Base-by-base conservation (phyloP, 2,797 vertebrate genomes). In the Bradypodion pumilum region DNA sequence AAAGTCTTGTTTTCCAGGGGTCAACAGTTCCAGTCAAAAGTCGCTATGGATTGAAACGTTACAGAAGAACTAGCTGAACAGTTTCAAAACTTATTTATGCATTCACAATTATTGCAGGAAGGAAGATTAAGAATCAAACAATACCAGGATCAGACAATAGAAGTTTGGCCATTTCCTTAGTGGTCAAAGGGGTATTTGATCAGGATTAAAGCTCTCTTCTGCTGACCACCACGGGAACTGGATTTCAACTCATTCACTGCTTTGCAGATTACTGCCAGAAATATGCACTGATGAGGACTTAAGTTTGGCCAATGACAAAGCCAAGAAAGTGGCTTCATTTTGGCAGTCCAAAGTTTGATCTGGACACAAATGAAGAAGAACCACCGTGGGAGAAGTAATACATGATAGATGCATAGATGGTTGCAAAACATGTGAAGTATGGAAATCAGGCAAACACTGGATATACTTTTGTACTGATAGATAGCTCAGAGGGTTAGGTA, bases 1-100 rank as follows among this genome's bases (percentile, higher is more conserved):
- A 59, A 80, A 32, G 60, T 5, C 32, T 87, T 78, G 79, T 72
- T 84, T 89, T 88, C 32, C 84, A 68, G 56, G 44, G 5, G 77
- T 81, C 89, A 68, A 65, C 59, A 86, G 2, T 42, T 80, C 16
- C 7, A 68, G 42, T 63, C 62, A 82, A 80, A 81, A 1, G 1
- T n/a, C 37, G 81, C 13, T 25, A 16, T 3, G n/a, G 46, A 25
- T 42, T 88, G 40, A 82, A 93, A 78, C 35, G 63, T 78, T 21
- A 62, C 44, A 74, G 21, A 81, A 27, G 1, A 3, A 23, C 81
- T 78, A 78, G 29, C 5, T 25, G 40, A 5, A 27, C 49, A 37
- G 37, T 37, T 69, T 7, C 59, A 59, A 46, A 74, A 46, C 29
- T 35, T 29, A 29, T 37, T 2, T 8, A 42, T 29, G n/a, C 5